Evolutionary conservation across 2,888 invertebrate species (phyloP), one percentile per base, ranked within the genome.

Genomic region (Tineola bisselliella): DNA sequence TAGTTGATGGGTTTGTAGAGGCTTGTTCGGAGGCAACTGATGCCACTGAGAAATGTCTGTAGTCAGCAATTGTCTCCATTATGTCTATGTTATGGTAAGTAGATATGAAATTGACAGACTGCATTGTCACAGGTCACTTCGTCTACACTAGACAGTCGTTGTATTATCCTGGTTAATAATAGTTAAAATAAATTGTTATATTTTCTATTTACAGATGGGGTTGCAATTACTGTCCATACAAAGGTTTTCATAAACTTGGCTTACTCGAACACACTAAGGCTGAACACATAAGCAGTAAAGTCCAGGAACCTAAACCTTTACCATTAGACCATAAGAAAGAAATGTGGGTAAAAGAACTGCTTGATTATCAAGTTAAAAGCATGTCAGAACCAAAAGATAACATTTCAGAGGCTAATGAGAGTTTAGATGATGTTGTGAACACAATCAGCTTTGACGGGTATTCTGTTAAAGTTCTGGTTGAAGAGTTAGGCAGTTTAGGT

Each of bases 181-280:
- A n/a, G n/a, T n/a, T n/a, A n/a, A n/a, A n/a, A n/a, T n/a, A n/a
- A n/a, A n/a, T n/a, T n/a, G n/a, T n/a, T n/a, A 52, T 18, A 52
- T 57, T 30, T 30, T 30, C 19, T 13, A 57, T 69, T 76, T 69
- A 11, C 70, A 91, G 91, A 66, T 91, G 88, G 87, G 81, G 84
- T 15, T 92, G 92, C 68, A 81, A 78, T 15, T 70, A 81, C 1
- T 92, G 92, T 68, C 78, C 86, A 0, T 90, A 89, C 67, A 87
- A 87, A 64, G 88, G 89, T 0, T 89, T 90, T 64, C 90, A 89
- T 66, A 86, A 81, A 63, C 78, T 74, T 1, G 83, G 88, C 0
- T 75, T 91, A 17, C 73, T 79, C 19, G 88, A 88, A 1, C 92
- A 92, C 68, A 87, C 88, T 63, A 64, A 66, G 10, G 79, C 79